Conservation (phyloP, 2,797 vertebrate species). For the Melopsittacus undulatus region DNA sequence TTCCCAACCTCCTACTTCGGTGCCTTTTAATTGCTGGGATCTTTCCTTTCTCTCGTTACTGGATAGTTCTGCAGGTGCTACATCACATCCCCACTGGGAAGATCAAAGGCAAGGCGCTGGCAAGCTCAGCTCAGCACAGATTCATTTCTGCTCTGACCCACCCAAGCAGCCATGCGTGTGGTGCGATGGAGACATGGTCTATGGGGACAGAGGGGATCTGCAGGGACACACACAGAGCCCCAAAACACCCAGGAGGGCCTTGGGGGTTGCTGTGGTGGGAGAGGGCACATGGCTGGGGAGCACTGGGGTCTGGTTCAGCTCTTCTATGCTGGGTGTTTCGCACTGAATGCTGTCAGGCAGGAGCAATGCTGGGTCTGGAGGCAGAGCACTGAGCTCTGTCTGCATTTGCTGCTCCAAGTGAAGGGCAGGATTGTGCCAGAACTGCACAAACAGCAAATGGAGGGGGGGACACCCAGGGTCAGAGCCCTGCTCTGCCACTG, state of each 20-base stretch:
- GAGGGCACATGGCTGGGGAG: rapidly evolving
- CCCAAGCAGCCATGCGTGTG: background rate
- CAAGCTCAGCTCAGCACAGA: background rate
- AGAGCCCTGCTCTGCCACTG: background rate
- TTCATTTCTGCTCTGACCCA: background rate
- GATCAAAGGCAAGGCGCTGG: constrained; percentile 33
- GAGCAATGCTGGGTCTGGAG: background rate
- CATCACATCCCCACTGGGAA: constrained; percentile 18
- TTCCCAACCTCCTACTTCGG: background rate
- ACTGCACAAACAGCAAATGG: background rate
- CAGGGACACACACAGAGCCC: background rate
- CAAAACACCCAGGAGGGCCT: background rate
- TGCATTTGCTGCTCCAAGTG: rapidly evolving
- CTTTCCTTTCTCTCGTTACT: background rate
- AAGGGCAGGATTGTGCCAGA: background rate
- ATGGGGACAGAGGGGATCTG: background rate
- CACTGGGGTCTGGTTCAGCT: rapidly evolving
- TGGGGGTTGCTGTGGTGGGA: background rate
- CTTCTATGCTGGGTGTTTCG: background rate
- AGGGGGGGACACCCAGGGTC: too few species aligned
- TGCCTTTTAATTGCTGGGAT: background rate
- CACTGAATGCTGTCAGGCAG: background rate
- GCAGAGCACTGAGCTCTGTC: background rate
- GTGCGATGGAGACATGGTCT: background rate
- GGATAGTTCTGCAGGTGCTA: constrained; percentile 48